Evolutionary conservation across 2,797 vertebrate species (phyloP).

Genomic region (Pseudochirops cupreus): DNA sequence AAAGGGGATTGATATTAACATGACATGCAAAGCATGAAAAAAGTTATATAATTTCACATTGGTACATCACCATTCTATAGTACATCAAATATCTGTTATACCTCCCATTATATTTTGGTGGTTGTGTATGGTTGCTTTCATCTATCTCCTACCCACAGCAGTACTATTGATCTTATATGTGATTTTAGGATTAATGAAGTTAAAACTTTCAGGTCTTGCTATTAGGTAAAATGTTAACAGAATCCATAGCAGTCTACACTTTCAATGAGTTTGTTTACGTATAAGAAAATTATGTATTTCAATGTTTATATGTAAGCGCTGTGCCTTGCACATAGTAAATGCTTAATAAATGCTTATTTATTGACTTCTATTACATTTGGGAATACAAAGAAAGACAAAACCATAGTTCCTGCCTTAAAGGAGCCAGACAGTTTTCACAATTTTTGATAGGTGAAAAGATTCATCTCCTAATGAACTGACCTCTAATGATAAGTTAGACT

Average conservation of each 20-base stretch:
- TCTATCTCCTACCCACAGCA: neutral
- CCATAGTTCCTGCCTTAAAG: neutral
- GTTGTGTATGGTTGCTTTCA: neutral
- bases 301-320: neutral
- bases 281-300: neutral
- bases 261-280: slow-evolving; percentile 49
- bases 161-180: neutral
- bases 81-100: neutral
- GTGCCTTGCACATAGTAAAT: neutral
- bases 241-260: neutral
- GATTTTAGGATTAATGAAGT: neutral
- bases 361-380: neutral
- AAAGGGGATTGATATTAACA: neutral
- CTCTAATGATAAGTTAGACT: neutral
- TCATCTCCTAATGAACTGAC: neutral
- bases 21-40: neutral
- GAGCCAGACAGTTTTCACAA: neutral
- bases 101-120: neutral
- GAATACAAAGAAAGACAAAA: neutral
- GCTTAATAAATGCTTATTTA: neutral
- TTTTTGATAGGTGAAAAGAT: neutral
- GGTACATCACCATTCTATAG: neutral
- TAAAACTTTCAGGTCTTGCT: slow-evolving; percentile 35
- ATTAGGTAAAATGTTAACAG: neutral
- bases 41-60: neutral